These are phyloP conservation scores for Riptortus pedestris DNA, from an alignment of 1,140 invertebrate species.

Conservation along the genomic window DNA sequence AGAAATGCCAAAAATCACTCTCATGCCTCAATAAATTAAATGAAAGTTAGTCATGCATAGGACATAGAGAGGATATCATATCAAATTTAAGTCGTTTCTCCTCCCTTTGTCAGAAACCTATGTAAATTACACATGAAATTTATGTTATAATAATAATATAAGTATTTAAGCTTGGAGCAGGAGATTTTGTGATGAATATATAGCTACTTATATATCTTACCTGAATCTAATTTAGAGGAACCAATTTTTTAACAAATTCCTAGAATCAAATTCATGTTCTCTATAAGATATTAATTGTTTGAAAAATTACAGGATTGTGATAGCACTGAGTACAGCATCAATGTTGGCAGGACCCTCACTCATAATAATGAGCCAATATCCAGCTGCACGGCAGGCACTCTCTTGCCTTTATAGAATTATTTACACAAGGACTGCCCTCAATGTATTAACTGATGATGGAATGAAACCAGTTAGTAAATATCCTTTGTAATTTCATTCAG, in stretches of 20 bases:
- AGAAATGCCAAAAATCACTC: background rate
- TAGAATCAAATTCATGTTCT: no score
- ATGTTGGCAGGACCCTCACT: conserved; percentile 41
- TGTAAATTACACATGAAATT: no score
- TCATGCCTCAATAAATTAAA: background rate
- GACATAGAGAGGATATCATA: background rate
- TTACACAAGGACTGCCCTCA: conserved; percentile 41
- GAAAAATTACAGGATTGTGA: conserved; percentile 40
- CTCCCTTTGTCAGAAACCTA: no score
- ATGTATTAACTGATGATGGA: conserved; percentile 38
- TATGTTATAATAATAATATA: no score
- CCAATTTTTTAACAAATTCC: no score
- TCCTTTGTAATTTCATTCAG: no score
- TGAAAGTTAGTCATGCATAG: background rate
- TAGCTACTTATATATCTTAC: no score
- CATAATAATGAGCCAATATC: conserved; percentile 47
- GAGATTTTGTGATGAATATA: no score
- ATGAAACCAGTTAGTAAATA: conserved; percentile 35
- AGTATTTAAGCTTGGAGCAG: no score
- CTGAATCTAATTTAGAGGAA: no score
- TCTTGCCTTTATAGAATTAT: conserved; percentile 41
- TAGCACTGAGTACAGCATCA: conserved; percentile 39
- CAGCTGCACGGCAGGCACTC: conserved; percentile 49
- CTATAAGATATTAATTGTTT: no score
- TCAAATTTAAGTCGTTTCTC: background rate